A percentile compares a stretch with the other conserved stretches of the same genome.
Conservation (phyloP, 2,113 vertebrate species). For the Aspidoscelis tigris region DNA sequence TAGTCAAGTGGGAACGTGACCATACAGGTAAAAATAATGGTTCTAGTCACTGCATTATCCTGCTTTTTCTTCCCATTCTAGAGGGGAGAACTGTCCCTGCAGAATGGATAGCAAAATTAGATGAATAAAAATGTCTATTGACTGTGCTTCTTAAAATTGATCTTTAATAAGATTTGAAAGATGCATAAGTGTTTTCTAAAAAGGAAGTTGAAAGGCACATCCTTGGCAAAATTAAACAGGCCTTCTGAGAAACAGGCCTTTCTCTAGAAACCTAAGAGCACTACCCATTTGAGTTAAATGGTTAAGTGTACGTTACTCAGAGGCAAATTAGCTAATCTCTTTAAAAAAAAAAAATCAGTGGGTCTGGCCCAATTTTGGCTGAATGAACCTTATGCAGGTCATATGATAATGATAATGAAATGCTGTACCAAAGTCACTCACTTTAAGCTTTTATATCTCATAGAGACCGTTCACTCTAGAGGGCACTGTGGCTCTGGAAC, state of each 20-base stretch:
- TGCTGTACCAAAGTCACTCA: not conserved
- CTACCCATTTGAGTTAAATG: no score
- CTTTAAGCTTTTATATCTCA: not conserved
- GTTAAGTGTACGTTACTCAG: no score
- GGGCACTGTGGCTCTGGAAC: conserved; percentile 20
- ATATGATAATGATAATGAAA: not conserved
- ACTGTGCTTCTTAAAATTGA: not conserved
- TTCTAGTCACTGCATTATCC: no score
- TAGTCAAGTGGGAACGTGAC: no score
- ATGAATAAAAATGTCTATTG: no score
- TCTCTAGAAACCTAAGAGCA: not conserved
- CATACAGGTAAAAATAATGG: no score
- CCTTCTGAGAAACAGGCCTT: not conserved
- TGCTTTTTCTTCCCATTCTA: no score
- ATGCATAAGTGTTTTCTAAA: not conserved
- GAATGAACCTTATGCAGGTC: not conserved
- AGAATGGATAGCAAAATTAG: no score
- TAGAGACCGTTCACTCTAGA: conserved; percentile 12
- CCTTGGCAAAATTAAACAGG: not conserved
- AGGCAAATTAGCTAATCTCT: no score
- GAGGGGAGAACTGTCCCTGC: no score
- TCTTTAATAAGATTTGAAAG: not conserved
- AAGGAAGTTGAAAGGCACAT: not conserved
- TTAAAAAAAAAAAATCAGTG: no score
- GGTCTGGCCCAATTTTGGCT: not conserved